Base-by-base conservation (phyloP, 2,888 invertebrate genomes). In the Phytoseiulus persimilis region DNA sequence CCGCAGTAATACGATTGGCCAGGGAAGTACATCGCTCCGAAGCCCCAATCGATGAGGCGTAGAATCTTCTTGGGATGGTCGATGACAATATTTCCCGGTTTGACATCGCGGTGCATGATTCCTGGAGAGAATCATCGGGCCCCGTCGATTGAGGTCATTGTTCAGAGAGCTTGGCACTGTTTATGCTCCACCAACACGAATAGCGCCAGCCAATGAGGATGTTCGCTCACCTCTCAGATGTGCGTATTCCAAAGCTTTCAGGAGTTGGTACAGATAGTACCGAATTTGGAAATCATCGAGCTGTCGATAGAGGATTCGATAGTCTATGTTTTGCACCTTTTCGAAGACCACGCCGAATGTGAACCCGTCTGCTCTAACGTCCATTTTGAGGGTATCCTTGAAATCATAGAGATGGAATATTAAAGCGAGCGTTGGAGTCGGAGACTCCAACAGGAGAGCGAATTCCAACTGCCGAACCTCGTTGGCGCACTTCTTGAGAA, bases 61-160 rank as follows among this genome's bases (percentile, higher is more conserved):
- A 99, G 94, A 94, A 98, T 98, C 93, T 98, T 95, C 94, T 97
- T 98, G 94, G 99, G 98, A 94, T 99, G 99, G 94, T 99, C 99
- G 93, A 99, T 99, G 99, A 99, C 99, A 91, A 99, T 99, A 94
- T 99, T 99, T 94, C 99, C 99, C 92, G 99, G 99, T 94, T 99
- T 99, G 90, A 99, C 99, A 94, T 99, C 99, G 94, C 99, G 94
- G 92, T 99, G 99, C 99, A 99, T 99, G 92, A 99, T 99, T 92
- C 83, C 83, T 83, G 31, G 18, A 65, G 18, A 65, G 3, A 2
- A 31, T 18, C 31, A 1, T 18, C 6, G 5, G 18, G 31, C 1
- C 23, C 83, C n/a, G 31, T 31, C 83, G 6, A 11, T 5, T 83
- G n/a, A 31, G 14, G 5, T 83, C 2, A 83, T 6, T 14, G 14